Base-by-base conservation (phyloP, 2,113 vertebrate genomes). In the Cyrtonyx montezumae region DNA sequence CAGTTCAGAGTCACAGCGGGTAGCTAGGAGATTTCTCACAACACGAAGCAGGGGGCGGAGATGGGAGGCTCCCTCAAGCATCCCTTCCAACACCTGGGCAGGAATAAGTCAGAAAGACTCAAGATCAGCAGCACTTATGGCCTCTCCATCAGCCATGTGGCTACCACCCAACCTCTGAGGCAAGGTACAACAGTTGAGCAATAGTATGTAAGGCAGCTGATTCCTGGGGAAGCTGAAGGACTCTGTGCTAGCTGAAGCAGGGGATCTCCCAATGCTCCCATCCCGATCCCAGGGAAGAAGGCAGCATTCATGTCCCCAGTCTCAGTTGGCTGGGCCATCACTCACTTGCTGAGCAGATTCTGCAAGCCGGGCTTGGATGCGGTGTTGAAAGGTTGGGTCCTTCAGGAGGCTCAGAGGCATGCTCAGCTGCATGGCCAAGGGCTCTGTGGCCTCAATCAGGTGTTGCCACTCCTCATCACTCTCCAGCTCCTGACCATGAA, bases 381-480 rank as follows among this genome's bases (percentile, higher is more conserved):
- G 96, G 61, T 97, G 96, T 79, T 95, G 92, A 87, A 99, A 97
- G 74, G 77, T 86, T 0, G 80, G 95, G 71, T 97, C 97, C 65
- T 97, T 91, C 43, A 98, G 68, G 6, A 95, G 92, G 25, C 96
- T 96, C 76, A 97, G 93, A 3, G 94, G 87, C 7, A 82, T 81
- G 70, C 95, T 97, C 58, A 91, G 96, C 91, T 97, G 97, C 48
- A 92, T 15, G 3, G 93, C 69, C 0, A 78, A 83, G 6, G 97
- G 97, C 51, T 98, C 96, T 0, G 97, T 96, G 25, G 95, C 94
- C 65, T 98, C 92, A 0, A 95, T 94, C 68, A 99, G 84, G 8
- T 95, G 94, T 42, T 98, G 96, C 99, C 98, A 99, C 56, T 98
- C 98, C 13, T 98, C 97, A 67, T 99, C 97, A 0, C 97, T 98